Evolutionary conservation across 2,888 invertebrate species (phyloP).

Genomic region (Xylota segnis): DNA sequence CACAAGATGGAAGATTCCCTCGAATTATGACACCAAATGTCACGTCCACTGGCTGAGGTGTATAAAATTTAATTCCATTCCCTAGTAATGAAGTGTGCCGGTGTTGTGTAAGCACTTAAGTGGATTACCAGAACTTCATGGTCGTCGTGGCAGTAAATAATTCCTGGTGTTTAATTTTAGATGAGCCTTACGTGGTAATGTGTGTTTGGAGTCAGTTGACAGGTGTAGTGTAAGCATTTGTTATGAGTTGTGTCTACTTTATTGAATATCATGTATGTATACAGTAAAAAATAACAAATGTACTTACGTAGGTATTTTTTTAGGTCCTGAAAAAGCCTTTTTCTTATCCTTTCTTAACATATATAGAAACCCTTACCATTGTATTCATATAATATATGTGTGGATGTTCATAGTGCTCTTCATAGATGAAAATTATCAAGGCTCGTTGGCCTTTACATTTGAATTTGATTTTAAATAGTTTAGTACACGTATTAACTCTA

Average conservation of each 20-base stretch:
- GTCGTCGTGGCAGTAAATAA: constrained; percentile 10
- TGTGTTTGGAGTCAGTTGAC: neutral
- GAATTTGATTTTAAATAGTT: too few species aligned
- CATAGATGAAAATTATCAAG: too few species aligned
- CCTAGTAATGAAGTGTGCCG: constrained; percentile 3
- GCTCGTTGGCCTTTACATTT: too few species aligned
- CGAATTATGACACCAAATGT: neutral
- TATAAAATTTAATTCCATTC: constrained; percentile 11
- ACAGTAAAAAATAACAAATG: too few species aligned
- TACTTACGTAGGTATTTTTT: too few species aligned
- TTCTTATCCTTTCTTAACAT: too few species aligned
- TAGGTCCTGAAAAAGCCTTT: too few species aligned
- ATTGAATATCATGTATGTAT: too few species aligned
- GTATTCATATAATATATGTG: too few species aligned
- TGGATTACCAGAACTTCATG: constrained; percentile 30
- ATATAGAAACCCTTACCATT: too few species aligned
- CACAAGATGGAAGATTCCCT: neutral
- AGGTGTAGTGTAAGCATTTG: neutral
- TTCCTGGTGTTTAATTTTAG: constrained; percentile 28
- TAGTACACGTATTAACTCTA: too few species aligned
- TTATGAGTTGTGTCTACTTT: constrained; percentile 4
- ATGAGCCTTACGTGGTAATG: constrained; percentile 6
- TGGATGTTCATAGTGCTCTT: too few species aligned
- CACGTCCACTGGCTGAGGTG: constrained; percentile 16
- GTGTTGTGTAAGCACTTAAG: constrained; percentile 34